phyloP scores from a whole-genome alignment of 2,797 vertebrate species.

The Linurgus olivaceus region DNA sequence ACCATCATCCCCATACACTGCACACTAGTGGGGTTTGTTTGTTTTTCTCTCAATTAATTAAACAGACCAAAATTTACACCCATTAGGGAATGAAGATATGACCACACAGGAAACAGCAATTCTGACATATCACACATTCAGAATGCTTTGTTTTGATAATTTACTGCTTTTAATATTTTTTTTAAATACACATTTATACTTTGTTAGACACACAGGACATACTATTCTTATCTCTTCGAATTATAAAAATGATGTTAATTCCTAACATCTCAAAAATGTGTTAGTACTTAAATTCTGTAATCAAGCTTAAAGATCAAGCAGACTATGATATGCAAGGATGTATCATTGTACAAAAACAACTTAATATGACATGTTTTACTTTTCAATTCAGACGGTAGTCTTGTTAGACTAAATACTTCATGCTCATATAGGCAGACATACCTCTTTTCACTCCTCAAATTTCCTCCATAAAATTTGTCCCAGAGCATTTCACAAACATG shows the following conservation, averaged over 20 bases:
- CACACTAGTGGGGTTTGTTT: not conserved
- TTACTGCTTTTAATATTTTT: not conserved
- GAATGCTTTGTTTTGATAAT: not conserved
- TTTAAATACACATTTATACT: not conserved
- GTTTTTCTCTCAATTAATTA: not conserved
- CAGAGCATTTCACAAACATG: not conserved
- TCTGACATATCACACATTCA: not conserved
- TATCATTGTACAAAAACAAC: not conserved
- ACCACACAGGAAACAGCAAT: not conserved
- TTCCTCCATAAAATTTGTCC: not conserved
- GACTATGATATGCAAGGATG: not conserved
- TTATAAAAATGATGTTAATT: not conserved
- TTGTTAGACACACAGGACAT: not conserved
- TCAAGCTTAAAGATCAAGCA: not conserved
- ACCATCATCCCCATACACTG: not conserved
- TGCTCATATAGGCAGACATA: not conserved
- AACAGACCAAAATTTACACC: not conserved
- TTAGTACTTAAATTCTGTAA: not conserved
- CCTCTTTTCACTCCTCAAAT: not conserved
- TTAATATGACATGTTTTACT: not conserved
- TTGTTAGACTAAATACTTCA: not conserved
- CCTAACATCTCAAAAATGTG: not conserved
- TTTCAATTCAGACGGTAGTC: not conserved
- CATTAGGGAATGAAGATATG: not conserved
- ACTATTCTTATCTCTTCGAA: not conserved